Conservation (phyloP, 2,888 invertebrate species). For the Didymodactylos carnosus region DNA sequence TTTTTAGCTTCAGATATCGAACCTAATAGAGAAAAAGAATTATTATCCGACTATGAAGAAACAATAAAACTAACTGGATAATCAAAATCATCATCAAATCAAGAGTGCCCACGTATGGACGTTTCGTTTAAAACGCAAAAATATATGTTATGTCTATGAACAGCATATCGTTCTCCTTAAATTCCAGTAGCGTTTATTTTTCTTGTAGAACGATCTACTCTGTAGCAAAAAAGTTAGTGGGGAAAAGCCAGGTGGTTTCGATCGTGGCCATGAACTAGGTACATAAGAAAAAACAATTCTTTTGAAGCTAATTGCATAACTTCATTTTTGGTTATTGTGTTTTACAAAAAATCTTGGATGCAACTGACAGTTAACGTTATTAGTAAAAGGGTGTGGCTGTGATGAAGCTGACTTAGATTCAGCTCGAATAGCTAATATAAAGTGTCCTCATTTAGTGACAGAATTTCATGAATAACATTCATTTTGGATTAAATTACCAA, state of each 20-base stretch:
- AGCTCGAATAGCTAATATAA: constrained; percentile 7
- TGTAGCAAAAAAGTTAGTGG: background rate
- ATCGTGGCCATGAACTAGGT: constrained; percentile 25
- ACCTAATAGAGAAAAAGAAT: background rate
- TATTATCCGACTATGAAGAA: background rate
- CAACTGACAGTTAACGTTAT: constrained; percentile 79
- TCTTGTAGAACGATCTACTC: background rate
- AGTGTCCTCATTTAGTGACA: constrained; percentile 12
- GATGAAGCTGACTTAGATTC: constrained; percentile 12
- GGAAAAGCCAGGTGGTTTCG: background rate
- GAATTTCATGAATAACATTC: constrained; percentile 13
- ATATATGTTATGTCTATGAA: too few species aligned
- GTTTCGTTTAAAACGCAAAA: too few species aligned
- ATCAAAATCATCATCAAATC: background rate
- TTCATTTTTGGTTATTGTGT: too few species aligned
- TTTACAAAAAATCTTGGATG: constrained; percentile 72
- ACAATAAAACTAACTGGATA: background rate
- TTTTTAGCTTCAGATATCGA: background rate
- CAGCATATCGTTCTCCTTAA: too few species aligned
- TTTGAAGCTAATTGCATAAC: too few species aligned
- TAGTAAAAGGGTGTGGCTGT: constrained; percentile 54
- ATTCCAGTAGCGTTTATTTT: background rate
- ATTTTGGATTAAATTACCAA: constrained; percentile 6
- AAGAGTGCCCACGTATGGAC: too few species aligned
- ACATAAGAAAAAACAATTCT: too few species aligned